Evolutionary conservation across 2,797 vertebrate species (phyloP).

Genomic region (Benthosema pterotum): DNA sequence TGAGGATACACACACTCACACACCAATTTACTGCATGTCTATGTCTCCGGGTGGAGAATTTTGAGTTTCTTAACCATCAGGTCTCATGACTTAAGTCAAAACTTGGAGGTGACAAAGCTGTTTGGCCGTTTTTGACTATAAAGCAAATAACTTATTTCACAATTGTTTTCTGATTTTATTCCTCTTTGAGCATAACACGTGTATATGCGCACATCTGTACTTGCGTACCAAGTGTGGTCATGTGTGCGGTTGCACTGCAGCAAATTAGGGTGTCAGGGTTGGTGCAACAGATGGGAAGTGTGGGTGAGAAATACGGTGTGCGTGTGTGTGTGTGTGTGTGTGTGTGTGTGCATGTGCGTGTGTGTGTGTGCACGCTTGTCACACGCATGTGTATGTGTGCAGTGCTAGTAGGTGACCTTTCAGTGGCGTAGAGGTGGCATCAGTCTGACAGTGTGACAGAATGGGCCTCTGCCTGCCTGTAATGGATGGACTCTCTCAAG

Average conservation of each 20-base stretch:
- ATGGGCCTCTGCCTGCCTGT: conserved; percentile 76
- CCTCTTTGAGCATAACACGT: conserved; percentile 17
- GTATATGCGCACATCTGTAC: conserved; percentile 42
- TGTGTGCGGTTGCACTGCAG: conserved; percentile 17
- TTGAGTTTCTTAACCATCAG: no score
- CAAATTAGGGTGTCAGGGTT: conserved; percentile 50
- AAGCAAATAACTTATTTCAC: no score
- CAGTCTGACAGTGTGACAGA: conserved; percentile 84
- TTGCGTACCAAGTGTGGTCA: conserved; percentile 12
- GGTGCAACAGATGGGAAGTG: conserved; percentile 62
- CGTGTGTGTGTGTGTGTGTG: conserved; percentile 39
- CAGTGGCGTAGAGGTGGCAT: conserved; percentile 74
- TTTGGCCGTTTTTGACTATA: no score
- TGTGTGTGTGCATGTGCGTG: conserved; percentile 14
- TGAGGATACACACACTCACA: no score
- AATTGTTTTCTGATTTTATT: no score
- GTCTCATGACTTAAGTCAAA: no score
- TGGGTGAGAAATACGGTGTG: conserved; percentile 49
- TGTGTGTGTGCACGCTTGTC: conserved; percentile 32
- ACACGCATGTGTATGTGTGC: conserved; percentile 46
- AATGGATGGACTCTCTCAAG: conserved; percentile 86
- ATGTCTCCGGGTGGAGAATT: no score
- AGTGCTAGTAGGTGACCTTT: conserved; percentile 81
- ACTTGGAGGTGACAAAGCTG: no score
- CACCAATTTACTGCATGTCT: no score